Evolutionary conservation across 2,113 vertebrate genomes (phyloP).

Genomic region (Amblyopsis rosae): DNA sequence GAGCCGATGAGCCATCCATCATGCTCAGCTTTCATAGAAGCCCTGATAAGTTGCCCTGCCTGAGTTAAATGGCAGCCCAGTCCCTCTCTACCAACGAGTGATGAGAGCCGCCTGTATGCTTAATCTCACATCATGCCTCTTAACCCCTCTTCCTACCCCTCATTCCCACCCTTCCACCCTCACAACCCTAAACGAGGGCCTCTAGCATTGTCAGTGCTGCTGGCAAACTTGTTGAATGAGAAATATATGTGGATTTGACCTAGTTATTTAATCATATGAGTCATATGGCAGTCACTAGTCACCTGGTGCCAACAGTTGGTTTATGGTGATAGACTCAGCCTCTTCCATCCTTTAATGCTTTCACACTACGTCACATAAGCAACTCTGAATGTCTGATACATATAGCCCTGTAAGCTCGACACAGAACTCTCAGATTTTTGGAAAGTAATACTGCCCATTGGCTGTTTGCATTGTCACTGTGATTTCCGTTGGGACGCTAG

Average conservation of each 20-base stretch:
- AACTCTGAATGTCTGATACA: too few relatives aligned
- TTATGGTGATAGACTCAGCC: too few relatives aligned
- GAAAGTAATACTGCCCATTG: too few relatives aligned
- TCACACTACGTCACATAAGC: too few relatives aligned
- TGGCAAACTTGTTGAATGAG: constrained; percentile 5
- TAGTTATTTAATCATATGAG: not conserved
- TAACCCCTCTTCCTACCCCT: not conserved
- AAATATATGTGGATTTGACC: constrained; percentile 1
- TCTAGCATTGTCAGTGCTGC: not conserved
- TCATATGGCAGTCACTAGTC: too few relatives aligned
- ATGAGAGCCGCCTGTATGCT: constrained; percentile 4
- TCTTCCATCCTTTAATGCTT: too few relatives aligned
- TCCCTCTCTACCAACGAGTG: constrained; percentile 11
- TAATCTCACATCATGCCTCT: constrained; percentile 1
- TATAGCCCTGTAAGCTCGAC: too few relatives aligned
- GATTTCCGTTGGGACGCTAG: too few relatives aligned
- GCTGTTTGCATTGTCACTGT: too few relatives aligned
- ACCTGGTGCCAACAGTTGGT: too few relatives aligned
- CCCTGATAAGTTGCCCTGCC: constrained; percentile 31
- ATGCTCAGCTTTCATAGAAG: constrained; percentile 27
- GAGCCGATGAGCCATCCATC: constrained; percentile 39
- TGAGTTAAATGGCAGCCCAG: constrained; percentile 6
- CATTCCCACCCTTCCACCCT: not conserved
- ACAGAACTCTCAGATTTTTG: too few relatives aligned
- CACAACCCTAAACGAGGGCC: not conserved